Evolutionary conservation across 1,140 invertebrate genomes (phyloP).

Genomic region (Drosophila eugracilis): DNA sequence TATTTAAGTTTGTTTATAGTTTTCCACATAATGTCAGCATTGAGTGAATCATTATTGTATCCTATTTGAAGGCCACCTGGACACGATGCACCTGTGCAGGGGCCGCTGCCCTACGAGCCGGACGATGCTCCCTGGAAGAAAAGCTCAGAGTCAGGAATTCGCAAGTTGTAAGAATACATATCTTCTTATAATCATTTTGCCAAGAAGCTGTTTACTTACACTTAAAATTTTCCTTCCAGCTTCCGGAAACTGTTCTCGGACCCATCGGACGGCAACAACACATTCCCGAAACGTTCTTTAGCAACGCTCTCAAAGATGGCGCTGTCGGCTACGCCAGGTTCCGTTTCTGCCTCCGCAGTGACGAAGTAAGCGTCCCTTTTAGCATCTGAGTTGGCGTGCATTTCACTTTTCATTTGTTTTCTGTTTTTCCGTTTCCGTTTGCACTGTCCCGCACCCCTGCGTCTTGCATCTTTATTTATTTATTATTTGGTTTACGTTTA

Average conservation of each 20-base stretch:
- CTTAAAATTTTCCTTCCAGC: constrained; percentile 83
- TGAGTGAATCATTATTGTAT: no score
- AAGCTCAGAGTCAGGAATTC: constrained; percentile 92
- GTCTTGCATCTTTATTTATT: constrained; percentile 26
- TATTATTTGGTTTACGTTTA: constrained; percentile 49
- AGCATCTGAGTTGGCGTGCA: constrained; percentile 52
- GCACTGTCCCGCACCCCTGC: constrained; percentile 32
- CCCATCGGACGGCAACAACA: constrained; percentile 87
- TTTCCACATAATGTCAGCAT: no score
- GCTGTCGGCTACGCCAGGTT: constrained; percentile 85
- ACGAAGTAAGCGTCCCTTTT: constrained; percentile 71
- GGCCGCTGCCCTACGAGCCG: constrained; percentile 97
- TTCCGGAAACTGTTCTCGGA: constrained; percentile 90
- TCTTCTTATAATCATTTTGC: neutral
- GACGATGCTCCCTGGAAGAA: constrained; percentile 97
- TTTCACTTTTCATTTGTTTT: constrained; percentile 41
- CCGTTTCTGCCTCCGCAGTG: constrained; percentile 55
- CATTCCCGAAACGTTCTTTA: constrained; percentile 89
- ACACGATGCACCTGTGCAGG: constrained; percentile 95
- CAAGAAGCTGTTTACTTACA: neutral
- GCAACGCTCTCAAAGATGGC: constrained; percentile 90
- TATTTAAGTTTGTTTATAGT: no score
- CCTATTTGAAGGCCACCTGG: constrained; percentile 73
- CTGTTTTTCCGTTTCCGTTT: constrained; percentile 46
- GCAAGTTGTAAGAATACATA: constrained; percentile 96